phyloP scores from a whole-genome alignment of 2,113 vertebrate genomes.

The Engystomops pustulosus region DNA sequence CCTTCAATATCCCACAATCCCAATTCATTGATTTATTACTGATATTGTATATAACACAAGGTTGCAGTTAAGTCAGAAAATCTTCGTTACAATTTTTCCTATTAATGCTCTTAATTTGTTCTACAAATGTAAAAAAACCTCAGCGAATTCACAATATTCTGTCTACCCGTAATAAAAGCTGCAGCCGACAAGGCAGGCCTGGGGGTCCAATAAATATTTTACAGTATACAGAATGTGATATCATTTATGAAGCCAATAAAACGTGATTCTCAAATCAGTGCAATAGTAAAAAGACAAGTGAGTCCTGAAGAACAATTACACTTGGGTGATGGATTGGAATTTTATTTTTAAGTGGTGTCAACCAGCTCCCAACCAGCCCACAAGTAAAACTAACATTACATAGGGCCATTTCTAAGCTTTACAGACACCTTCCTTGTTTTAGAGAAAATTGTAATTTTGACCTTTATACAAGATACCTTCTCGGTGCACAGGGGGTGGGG shows the following conservation, averaged over 20 bases:
- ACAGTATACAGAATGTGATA: conserved; percentile 39
- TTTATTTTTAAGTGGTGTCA: background rate
- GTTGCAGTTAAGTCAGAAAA: background rate
- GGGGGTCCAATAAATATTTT: conserved; percentile 44
- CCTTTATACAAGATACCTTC: too few species aligned
- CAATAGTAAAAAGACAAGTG: background rate
- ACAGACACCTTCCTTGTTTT: too few species aligned
- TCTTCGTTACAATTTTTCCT: background rate
- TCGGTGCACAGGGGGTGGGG: too few species aligned
- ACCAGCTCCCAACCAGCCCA: too few species aligned
- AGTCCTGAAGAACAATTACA: conserved; percentile 11
- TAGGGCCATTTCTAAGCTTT: too few species aligned
- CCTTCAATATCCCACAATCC: background rate
- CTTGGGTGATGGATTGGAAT: background rate
- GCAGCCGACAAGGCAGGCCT: conserved; percentile 6
- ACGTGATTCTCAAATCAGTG: conserved; percentile 6
- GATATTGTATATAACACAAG: background rate
- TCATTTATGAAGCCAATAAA: conserved; percentile 40
- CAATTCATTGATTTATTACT: background rate
- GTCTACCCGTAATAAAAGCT: conserved; percentile 31
- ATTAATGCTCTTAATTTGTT: background rate
- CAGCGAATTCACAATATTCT: background rate
- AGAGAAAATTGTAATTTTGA: too few species aligned
- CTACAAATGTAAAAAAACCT: background rate
- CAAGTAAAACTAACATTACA: too few species aligned